Evolutionary conservation across 2,888 invertebrate genomes (phyloP).

Genomic region (Drosophila multiciliata): DNA sequence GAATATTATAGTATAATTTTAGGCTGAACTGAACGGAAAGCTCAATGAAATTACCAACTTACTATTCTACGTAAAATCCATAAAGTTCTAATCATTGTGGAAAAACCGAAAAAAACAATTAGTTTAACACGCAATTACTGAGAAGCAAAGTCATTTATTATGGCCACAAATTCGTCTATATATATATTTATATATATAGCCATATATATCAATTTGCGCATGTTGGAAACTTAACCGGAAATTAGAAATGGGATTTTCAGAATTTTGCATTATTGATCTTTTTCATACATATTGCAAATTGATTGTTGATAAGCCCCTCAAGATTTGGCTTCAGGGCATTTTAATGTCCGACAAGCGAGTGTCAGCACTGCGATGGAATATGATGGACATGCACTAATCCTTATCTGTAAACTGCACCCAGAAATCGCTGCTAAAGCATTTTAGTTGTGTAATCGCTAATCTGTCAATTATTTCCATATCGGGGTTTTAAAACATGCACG

Average conservation of each 20-base stretch:
- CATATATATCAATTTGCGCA: not conserved
- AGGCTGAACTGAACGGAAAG: not conserved
- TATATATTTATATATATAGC: not conserved
- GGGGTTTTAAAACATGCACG: constrained; percentile 8
- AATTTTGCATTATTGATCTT: too few species aligned
- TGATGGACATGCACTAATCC: constrained; percentile 27
- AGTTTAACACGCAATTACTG: constrained; percentile 34
- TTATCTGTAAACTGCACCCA: constrained; percentile 23
- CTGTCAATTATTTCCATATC: constrained; percentile 9
- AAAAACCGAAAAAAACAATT: constrained; percentile 10
- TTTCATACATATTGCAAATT: too few species aligned
- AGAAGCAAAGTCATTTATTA: not conserved
- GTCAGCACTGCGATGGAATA: not conserved
- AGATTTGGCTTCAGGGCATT: constrained; percentile 6
- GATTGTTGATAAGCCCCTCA: not conserved
- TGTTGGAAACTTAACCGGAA: not conserved
- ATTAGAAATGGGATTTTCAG: not conserved
- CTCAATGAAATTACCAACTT: not conserved
- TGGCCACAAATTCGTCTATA: not conserved
- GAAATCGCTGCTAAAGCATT: constrained; percentile 22
- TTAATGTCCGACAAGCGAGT: not conserved
- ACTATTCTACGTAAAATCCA: constrained; percentile 1
- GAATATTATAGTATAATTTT: not conserved
- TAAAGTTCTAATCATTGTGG: not conserved
- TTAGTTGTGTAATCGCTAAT: constrained; percentile 21